Evolutionary conservation across 2,113 vertebrate species (phyloP), one percentile per base, ranked within the genome.

Genomic region (Nerophis lumbriciformis): DNA sequence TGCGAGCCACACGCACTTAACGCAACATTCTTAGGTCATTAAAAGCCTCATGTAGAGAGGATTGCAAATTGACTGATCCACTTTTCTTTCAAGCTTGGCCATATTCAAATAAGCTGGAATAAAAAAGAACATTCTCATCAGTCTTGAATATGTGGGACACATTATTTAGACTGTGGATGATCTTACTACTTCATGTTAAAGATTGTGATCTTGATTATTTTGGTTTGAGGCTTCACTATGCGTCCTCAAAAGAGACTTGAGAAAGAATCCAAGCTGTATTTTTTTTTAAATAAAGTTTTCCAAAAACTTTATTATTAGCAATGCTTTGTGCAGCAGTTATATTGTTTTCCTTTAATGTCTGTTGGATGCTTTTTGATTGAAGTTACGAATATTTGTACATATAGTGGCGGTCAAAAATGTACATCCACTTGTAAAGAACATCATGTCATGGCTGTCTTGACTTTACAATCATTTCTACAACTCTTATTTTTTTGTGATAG

Each of bases 11-110:
- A 12, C 63, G 53, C 61, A 48, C 56, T 63, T 66, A 21, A 73
- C 60, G 59, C 35, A 69, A 62, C 45, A 59, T 61, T n/a, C 36
- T 58, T 52, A 42, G 5, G 62, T 79, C 71, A 45, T 37, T 52
- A 39, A 58, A 48, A 5, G 15, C 10, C 8, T 63, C 8, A 57
- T 65, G 66, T 65, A 19, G 42, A 63, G 19, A 44, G 50, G 13
- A 6, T 61, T 71, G 63, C 28, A 37, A 4, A n/a, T 48, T n/a
- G 8, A 65, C 0, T 19, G 53, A 55, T 14, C 0, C 50, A 35
- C 53, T 62, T 15, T 53, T 3, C 58, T 42, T 44, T 36, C 6
- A 66, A 51, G 38, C 37, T 53, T 52, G 44, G 19, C 13, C 55
- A 62, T 35, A 21, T 21, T 63, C 53, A 77, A 54, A 37, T 15